These are phyloP conservation scores for Cryptoleucopteryx plumbea DNA, from an alignment of 2,113 vertebrate genomes.

Conservation along the genomic window DNA sequence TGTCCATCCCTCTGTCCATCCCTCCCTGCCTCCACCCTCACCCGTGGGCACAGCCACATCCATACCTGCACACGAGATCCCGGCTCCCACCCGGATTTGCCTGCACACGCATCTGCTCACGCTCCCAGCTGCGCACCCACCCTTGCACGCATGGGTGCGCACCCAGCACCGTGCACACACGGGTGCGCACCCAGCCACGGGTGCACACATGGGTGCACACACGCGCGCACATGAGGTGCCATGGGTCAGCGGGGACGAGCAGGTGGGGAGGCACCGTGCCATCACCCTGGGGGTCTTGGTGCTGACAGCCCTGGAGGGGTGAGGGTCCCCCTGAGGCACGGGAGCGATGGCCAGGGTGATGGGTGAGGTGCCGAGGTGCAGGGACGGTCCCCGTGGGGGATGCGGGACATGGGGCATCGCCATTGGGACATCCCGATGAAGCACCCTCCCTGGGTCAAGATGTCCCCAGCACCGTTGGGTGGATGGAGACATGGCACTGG, in stretches of 20 bases:
- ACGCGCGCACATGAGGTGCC: background rate
- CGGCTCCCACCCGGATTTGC: background rate
- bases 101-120: accelerated
- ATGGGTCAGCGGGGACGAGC: background rate
- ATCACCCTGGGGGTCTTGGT: background rate
- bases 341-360: background rate
- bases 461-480: background rate
- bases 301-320: background rate
- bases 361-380: background rate
- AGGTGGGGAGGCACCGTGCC: background rate
- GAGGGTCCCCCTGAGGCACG: background rate
- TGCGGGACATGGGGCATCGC: accelerated
- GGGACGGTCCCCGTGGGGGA: background rate
- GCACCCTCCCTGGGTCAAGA: no score
- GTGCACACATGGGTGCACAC: no score
- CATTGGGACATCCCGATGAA: background rate
- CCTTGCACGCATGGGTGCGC: background rate
- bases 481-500: background rate
- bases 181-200: no score
- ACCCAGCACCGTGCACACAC: background rate
- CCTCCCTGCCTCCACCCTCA: background rate
- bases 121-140: background rate
- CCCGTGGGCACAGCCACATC: background rate
- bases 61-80: background rate
- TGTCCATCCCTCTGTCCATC: background rate